Evolutionary conservation across 2,888 invertebrate species (phyloP).

Genomic region (Thelaira solivaga): DNA sequence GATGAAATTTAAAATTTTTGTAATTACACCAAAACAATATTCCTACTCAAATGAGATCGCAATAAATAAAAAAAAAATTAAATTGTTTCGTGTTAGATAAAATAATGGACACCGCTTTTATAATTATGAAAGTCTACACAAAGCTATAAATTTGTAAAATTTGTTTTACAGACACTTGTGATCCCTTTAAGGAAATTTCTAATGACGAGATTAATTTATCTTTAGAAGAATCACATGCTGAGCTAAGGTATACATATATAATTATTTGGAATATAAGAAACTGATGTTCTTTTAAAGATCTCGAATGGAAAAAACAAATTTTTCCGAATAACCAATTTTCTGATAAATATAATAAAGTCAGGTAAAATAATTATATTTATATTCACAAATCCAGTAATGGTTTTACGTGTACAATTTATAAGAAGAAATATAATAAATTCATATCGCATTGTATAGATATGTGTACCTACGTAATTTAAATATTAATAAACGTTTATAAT

Average conservation of each 20-base stretch:
- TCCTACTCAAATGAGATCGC: too few relatives aligned
- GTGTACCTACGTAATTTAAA: neutral
- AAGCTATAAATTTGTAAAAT: too few relatives aligned
- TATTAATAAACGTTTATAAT: neutral
- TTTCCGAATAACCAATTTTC: too few relatives aligned
- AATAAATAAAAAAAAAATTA: too few relatives aligned
- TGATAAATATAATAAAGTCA: too few relatives aligned
- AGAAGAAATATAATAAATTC: too few relatives aligned
- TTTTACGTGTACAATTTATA: too few relatives aligned
- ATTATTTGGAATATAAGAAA: neutral
- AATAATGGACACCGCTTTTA: too few relatives aligned
- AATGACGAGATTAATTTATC: neutral
- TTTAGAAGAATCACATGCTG: slow-evolving; percentile 46
- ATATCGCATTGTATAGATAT: neutral
- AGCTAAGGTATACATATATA: slow-evolving; percentile 64
- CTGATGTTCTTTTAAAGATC: slow-evolving; percentile 29
- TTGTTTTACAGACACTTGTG: neutral
- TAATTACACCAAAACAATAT: neutral
- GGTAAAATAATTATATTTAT: too few relatives aligned
- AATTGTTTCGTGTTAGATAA: too few relatives aligned
- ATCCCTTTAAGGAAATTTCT: neutral
- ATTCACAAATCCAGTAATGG: too few relatives aligned
- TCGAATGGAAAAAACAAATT: neutral
- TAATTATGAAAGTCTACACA: too few relatives aligned
- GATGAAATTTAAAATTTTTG: neutral